Evolutionary conservation across 1,140 invertebrate genomes (phyloP).

Genomic region (Bombus confusus): DNA sequence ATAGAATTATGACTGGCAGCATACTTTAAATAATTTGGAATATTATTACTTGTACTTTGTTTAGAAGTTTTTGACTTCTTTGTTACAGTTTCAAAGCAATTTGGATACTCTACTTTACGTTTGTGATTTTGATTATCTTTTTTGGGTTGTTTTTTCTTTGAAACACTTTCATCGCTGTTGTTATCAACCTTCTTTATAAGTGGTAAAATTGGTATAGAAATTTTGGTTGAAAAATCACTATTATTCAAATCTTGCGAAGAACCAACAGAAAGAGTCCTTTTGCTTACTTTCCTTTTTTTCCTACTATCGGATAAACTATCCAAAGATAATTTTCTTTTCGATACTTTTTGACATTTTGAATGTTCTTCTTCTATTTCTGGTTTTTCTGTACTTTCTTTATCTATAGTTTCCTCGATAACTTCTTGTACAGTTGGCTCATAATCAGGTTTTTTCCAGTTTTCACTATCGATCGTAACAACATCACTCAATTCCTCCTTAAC

Average conservation of each 20-base stretch:
- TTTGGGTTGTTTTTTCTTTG: constrained; percentile 73
- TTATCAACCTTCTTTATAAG: constrained; percentile 45
- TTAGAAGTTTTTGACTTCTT: constrained; percentile 73
- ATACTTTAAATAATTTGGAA: constrained; percentile 65
- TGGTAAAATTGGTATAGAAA: constrained; percentile 48
- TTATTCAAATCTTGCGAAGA: constrained; percentile 62
- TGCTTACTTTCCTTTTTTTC: constrained; percentile 76
- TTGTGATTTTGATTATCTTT: constrained; percentile 63
- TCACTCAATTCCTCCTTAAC: constrained; percentile 79
- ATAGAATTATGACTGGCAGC: constrained; percentile 78
- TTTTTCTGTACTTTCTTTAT: constrained; percentile 48
- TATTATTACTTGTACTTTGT: constrained; percentile 44
- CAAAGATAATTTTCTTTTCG: constrained; percentile 77
- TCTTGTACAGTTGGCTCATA: constrained; percentile 78
- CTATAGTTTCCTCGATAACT: constrained; percentile 64
- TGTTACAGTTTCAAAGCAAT: constrained; percentile 40
- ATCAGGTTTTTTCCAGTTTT: constrained; percentile 79
- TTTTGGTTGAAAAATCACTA: constrained; percentile 28
- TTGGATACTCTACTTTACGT: constrained; percentile 63
- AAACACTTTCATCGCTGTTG: constrained; percentile 31
- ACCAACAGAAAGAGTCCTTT: constrained; percentile 77
- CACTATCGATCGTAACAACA: constrained; percentile 70
- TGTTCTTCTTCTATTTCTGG: constrained; percentile 71
- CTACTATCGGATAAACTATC: constrained; percentile 75
- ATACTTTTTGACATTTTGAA: constrained; percentile 83